Conservation (phyloP, 2,888 invertebrate genomes). For the Acronicta alni region DNA sequence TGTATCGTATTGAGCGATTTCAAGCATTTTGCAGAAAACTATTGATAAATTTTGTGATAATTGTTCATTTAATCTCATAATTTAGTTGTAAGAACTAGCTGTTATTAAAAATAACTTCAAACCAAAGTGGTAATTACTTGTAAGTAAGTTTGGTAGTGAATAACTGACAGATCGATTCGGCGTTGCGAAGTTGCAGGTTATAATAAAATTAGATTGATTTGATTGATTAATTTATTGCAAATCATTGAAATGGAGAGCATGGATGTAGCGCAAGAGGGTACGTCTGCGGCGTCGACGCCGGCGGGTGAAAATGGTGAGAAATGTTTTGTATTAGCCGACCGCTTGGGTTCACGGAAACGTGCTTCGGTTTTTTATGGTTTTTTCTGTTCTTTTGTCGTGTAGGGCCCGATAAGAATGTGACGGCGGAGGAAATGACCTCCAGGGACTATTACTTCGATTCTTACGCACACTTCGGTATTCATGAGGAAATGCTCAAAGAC, state of each 20-base stretch:
- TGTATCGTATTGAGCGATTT: conserved; percentile 62
- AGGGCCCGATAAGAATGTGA: conserved; percentile 88
- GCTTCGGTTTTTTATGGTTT: conserved; percentile 69
- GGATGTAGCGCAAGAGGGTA: conserved; percentile 85
- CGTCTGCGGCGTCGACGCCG: conserved; percentile 81
- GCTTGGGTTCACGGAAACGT: conserved; percentile 76
- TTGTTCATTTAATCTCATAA: conserved; percentile 55
- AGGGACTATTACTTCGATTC: conserved; percentile 99
- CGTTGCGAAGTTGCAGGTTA: conserved; percentile 82
- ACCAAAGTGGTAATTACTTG: conserved; percentile 45
- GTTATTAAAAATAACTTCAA: conserved; percentile 47
- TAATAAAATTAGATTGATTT: conserved; percentile 62
- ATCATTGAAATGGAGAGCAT: conserved; percentile 85
- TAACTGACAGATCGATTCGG: conserved; percentile 81
- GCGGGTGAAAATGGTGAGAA: conserved; percentile 83
- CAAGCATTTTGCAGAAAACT: conserved; percentile 66
- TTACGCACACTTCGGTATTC: conserved; percentile 99
- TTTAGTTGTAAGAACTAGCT: conserved; percentile 53
- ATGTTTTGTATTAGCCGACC: conserved; percentile 57
- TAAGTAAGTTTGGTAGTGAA: conserved; percentile 45
- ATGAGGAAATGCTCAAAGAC: conserved; percentile 99
- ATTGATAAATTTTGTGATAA: conserved; percentile 64
- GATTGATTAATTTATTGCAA: conserved; percentile 66
- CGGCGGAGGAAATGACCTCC: conserved; percentile 99
- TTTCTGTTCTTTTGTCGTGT: conserved; percentile 55